Evolutionary conservation across 2,888 invertebrate genomes (phyloP), one percentile per base, ranked within the genome.

Genomic region (Volucella bombylans): DNA sequence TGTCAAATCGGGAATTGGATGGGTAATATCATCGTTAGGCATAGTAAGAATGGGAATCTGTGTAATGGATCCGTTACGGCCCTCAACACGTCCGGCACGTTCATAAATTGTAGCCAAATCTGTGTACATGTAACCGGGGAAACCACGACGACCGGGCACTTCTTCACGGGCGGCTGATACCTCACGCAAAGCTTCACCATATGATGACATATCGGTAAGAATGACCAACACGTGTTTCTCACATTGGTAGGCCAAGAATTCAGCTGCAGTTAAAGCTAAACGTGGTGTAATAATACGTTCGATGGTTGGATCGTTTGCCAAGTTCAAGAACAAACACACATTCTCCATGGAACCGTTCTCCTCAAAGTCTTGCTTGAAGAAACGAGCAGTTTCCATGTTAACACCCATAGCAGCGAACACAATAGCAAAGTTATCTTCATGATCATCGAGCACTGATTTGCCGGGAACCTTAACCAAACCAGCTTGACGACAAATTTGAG

Each of bases 401-500:
- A 99, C 99, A 94, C 99, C 99, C 99, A 99, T 99, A 92, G 99
- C 99, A 86, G 99, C 99, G 93, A 99, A 99, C 64, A 99, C 99
- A 89, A 99, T 99, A 91, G 99, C 99, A 92, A 99, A 99, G 93
- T 99, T 99, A 92, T 99, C 99, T 89, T 98, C 97, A 90, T 98
- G 98, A 89, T 97, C 97, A 89, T 99, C 99, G 88, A 97, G 89
- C 0, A 98, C 98, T 4, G 97, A 97, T 92, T 98, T 99, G 86
- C 96, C 97, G 55, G 94, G 93, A 73, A 93, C 89, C 93, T 98
- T 98, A 87, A 99, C 99, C 78, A 99, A 95, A 94, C 99, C 98
- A 88, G 98, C 99, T 94, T 99, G 99, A 92, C 99, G 95, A 95
- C 99, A 99, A 92, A 99, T 99, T 94, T 99, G 99, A 65, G 99